Evolutionary conservation across 2,113 vertebrate genomes (phyloP), one percentile per base, ranked within the genome.

Genomic region (Malurus cyaneus): DNA sequence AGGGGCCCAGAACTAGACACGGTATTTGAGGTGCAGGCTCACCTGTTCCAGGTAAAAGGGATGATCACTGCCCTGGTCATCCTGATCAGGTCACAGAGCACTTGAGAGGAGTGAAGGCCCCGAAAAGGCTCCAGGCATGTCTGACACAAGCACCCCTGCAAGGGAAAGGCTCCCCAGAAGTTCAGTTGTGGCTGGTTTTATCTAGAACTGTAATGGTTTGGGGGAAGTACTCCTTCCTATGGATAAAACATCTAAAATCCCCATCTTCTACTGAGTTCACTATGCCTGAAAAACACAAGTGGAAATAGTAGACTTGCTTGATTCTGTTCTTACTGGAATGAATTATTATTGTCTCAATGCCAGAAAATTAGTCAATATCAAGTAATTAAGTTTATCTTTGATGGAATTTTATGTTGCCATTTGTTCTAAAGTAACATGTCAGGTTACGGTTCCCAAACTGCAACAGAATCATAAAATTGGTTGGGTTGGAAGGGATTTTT

Each of bases 81-180:
- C 23, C 69, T 52, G 67, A 23, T 47, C 20, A 47, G 20, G 32
- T 23, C 77, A 39, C 32, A 24, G 25, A 52, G 53, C 20, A 3
- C 31, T 23, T 49, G 47, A 49, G 1, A 12, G 56, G 62, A 46
- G 29, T 4, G 0, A 7, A 13, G 44, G 11, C 16, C 4, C 3
- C 26, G 0, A 7, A 4, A 8, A 6, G 15, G 34, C 42, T 64
- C 8, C 18, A 20, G 64, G 7, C 0, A 1, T 2, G 11, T 6
- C 50, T 50, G 60, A 12, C 26, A 28, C 25, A 24, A 85, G 25
- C 5, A 19, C n/a, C 23, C 0, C 0, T 0, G 2, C 3, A 0
- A 19, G 53, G 3, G 9, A 7, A 6, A 1, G 41, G 19, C 25
- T n/a, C 66, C 36, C 64, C 67, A 41, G 24, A n/a, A 36, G 19